Conservation (phyloP, 1,140 invertebrate species). For the Probaryconus sp. region DNA sequence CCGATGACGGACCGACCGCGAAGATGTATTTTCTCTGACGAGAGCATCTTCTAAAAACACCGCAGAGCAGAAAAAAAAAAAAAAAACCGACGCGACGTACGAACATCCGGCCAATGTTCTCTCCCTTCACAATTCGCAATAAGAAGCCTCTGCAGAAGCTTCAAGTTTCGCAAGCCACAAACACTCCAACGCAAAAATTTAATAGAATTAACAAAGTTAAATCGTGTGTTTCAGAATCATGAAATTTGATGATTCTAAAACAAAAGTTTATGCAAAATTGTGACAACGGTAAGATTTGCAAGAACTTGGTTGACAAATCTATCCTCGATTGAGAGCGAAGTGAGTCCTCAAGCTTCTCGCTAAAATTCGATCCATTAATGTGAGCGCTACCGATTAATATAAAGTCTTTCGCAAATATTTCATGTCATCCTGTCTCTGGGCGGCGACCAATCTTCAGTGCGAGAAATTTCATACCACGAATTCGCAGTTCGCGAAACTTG, state of each 20-base stretch:
- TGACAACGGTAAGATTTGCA: too few species aligned
- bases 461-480: slow-evolving; percentile 23
- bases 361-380: slow-evolving; percentile 20
- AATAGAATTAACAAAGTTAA: neutral
- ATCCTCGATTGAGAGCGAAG: neutral
- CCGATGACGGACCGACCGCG: slow-evolving; percentile 46
- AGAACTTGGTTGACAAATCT: neutral
- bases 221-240: neutral
- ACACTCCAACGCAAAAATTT: too few species aligned
- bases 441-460: slow-evolving; percentile 10
- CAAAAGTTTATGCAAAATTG: too few species aligned
- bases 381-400: too few species aligned
- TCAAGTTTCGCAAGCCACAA: too few species aligned
- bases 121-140: slow-evolving; percentile 11
- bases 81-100: neutral
- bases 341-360: slow-evolving; percentile 29
- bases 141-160: too few species aligned
- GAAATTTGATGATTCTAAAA: too few species aligned
- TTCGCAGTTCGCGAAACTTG: slow-evolving; percentile 42
- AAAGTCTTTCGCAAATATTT: slow-evolving; percentile 10
- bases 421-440: slow-evolving; percentile 39
- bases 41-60: slow-evolving; percentile 10
- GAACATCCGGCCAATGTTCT: slow-evolving; percentile 28
- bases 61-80: slow-evolving; percentile 9
- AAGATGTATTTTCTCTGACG: slow-evolving; percentile 36